These are phyloP conservation scores for Drosophila cardini DNA, from an alignment of 1,140 invertebrate genomes.

Conservation along the genomic window DNA sequence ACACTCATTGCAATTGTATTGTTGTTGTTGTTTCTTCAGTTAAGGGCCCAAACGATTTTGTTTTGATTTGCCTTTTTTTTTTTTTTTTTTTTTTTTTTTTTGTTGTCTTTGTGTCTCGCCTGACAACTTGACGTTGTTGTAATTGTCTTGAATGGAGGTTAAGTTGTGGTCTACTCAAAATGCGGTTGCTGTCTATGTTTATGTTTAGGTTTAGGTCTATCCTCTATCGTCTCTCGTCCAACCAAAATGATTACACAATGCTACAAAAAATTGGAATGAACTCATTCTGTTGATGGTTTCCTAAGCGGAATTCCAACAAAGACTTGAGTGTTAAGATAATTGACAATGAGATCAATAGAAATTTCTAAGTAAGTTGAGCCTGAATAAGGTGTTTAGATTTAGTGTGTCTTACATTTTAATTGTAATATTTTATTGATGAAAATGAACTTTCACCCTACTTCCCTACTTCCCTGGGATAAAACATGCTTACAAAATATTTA, in stretches of 20 bases:
- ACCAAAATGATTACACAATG: slow-evolving; percentile 12
- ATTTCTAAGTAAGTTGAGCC: no score
- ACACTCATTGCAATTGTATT: slow-evolving; percentile 44
- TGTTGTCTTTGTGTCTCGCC: slow-evolving; percentile 12
- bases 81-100: slow-evolving; percentile 20
- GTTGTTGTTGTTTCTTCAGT: slow-evolving; percentile 27
- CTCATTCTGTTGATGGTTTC: slow-evolving; percentile 14
- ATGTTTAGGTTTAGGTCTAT: not conserved
- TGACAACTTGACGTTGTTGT: slow-evolving; percentile 47
- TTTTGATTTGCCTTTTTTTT: slow-evolving; percentile 61
- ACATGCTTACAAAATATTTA: no score
- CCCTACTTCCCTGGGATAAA: no score
- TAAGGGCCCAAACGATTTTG: slow-evolving; percentile 56
- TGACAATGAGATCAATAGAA: not conserved
- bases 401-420: no score
- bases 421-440: no score
- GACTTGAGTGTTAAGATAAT: not conserved
- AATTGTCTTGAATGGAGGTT: slow-evolving; percentile 74
- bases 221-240: not conserved
- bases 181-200: slow-evolving; percentile 17
- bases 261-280: slow-evolving; percentile 7
- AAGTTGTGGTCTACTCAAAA: slow-evolving; percentile 65
- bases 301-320: not conserved
- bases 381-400: no score
- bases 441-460: no score